A percentile compares a stretch with the other conserved stretches of the same genome.
These are phyloP conservation scores for Pristis pectinata DNA, from an alignment of 2,797 vertebrate genomes.

Conservation along the genomic window DNA sequence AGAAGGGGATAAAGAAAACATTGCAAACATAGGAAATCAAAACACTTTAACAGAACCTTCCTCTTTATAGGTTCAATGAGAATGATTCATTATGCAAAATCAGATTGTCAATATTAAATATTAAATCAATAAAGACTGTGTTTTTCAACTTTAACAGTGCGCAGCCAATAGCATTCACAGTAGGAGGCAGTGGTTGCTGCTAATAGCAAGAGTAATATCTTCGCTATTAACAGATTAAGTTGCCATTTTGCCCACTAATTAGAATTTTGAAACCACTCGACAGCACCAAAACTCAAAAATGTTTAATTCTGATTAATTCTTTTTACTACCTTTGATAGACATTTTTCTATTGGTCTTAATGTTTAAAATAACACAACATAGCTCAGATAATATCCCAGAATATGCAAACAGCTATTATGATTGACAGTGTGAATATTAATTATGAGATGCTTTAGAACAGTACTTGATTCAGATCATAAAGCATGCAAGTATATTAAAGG, in stretches of 20 bases:
- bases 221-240: neutral
- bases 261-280: neutral
- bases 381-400: neutral
- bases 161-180: neutral
- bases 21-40: neutral
- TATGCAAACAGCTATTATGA: neutral
- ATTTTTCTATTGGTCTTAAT: neutral
- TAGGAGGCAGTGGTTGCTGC: neutral
- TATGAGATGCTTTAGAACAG: neutral
- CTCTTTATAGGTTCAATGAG: neutral
- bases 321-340: neutral
- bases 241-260: neutral
- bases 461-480: neutral
- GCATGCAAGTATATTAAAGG: neutral
- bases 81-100: neutral
- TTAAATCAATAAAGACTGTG: neutral
- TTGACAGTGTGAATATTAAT: neutral
- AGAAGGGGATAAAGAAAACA: neutral
- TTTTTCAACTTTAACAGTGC: neutral
- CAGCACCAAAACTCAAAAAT: neutral
- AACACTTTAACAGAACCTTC: neutral
- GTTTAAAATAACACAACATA: neutral
- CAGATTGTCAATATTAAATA: neutral
- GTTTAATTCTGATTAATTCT: neutral
- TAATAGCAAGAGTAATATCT: neutral